Conservation (phyloP, 2,888 invertebrate species). For the Halictus quadricinctus region DNA sequence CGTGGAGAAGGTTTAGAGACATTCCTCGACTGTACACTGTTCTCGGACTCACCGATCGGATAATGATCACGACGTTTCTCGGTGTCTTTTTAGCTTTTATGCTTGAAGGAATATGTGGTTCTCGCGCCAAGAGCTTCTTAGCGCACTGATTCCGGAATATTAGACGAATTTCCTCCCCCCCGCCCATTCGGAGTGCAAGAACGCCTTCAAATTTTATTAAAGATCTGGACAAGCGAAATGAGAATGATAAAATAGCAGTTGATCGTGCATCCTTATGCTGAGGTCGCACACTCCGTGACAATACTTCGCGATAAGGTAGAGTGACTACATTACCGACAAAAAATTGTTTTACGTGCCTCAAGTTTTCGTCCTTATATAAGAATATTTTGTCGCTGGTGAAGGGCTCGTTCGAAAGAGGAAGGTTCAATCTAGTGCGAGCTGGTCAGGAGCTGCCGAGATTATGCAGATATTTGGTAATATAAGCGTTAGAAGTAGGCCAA, state of each 20-base stretch:
- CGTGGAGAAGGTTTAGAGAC: neutral
- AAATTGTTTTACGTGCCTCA: no score
- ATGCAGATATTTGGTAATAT: no score
- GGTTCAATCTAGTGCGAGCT: no score
- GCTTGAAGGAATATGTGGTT: slow-evolving; percentile 35
- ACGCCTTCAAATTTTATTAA: slow-evolving; percentile 60
- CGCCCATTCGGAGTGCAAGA: slow-evolving; percentile 30
- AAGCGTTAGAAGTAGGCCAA: no score
- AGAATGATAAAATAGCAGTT: slow-evolving; percentile 23
- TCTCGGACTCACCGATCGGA: slow-evolving; percentile 65
- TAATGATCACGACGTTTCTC: slow-evolving; percentile 56
- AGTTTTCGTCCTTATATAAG: no score
- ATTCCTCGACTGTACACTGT: neutral
- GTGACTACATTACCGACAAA: no score
- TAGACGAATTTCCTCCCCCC: slow-evolving; percentile 68
- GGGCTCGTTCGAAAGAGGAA: no score
- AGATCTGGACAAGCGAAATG: slow-evolving; percentile 30
- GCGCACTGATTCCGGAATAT: slow-evolving; percentile 74
- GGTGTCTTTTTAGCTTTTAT: neutral
- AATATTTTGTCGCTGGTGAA: no score
- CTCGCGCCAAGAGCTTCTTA: slow-evolving; percentile 52
- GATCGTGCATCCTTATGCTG: slow-evolving; percentile 34
- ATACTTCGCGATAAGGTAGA: no score
- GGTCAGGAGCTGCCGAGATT: no score
- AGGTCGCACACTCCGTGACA: slow-evolving; percentile 34